These are phyloP conservation scores for Xestobium rufovillosum DNA, from an alignment of 2,888 invertebrate genomes.

Conservation along the genomic window DNA sequence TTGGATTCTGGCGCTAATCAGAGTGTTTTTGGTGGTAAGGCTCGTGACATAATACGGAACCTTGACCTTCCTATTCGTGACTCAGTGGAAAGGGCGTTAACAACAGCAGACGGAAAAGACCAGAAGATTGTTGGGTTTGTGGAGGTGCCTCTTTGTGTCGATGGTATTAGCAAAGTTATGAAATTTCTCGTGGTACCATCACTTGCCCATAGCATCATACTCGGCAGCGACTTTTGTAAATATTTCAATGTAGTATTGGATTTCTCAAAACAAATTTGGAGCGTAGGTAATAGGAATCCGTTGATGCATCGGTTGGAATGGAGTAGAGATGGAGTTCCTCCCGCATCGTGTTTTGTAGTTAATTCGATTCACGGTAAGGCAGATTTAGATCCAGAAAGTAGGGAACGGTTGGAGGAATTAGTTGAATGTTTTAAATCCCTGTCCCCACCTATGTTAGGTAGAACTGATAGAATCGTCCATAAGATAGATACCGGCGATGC, in stretches of 20 bases:
- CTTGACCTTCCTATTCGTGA: too few relatives aligned
- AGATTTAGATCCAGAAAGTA: background rate
- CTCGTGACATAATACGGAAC: background rate
- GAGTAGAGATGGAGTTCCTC: too few relatives aligned
- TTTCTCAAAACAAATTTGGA: too few relatives aligned
- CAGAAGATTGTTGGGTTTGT: slow-evolving; percentile 3
- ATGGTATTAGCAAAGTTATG: background rate
- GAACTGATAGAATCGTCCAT: too few relatives aligned
- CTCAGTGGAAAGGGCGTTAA: too few relatives aligned
- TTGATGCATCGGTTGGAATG: too few relatives aligned
- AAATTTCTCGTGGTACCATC: slow-evolving; percentile 5
- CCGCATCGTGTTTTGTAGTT: too few relatives aligned
- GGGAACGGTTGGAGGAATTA: slow-evolving; percentile 11
- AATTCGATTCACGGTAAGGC: too few relatives aligned
- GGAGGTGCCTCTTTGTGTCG: background rate
- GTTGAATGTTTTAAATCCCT: too few relatives aligned
- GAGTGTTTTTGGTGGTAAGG: background rate
- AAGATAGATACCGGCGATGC: too few relatives aligned
- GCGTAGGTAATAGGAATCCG: too few relatives aligned
- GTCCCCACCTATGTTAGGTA: too few relatives aligned
- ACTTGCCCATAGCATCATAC: background rate
- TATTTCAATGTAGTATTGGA: slow-evolving; percentile 5
- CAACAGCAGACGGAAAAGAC: slow-evolving; percentile 4
- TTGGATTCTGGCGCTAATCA: slow-evolving; percentile 7
- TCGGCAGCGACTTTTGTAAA: slow-evolving; percentile 8